Evolutionary conservation across 2,888 invertebrate species (phyloP), one percentile per base, ranked within the genome.

Genomic region (Hypsopygia costalis): DNA sequence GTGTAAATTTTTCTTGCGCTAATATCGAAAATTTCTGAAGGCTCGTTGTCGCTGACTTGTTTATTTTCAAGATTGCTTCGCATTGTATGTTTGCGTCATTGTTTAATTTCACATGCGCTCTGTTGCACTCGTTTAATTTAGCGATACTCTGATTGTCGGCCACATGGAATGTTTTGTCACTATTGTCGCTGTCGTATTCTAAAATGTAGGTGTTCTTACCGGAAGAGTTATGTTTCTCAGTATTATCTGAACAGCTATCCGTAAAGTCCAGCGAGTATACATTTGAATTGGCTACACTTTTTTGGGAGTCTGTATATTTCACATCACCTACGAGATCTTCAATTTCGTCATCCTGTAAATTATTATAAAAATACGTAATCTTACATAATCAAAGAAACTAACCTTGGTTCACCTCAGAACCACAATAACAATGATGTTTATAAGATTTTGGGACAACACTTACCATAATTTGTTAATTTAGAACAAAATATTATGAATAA

Each of bases 1-100:
- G 91, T 6, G 91, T 91, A 45, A 69, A 83, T 11, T 66, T 80
- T 58, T 88, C 88, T 54, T 80, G 75, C 8, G 74, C 62, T 7
- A 71, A 34, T 32, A 70, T 51, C 3, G 69, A 58, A 44, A 60
- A 64, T 38, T 57, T 60, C 3, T 62, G 64, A 3, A 58, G 16
- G 30, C 58, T 67, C 6, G 63, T 52, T 7, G 62, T 54, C 20
- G 53, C 57, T 21, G 54, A 48, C 47, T 36, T 57, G 41, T 40
- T 57, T 25, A 47, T 42, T 52, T 52, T 55, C 22, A 45, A 51
- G 0, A 20, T 8, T 8, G 34, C 36, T 29, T 51, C 52, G 43
- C 48, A 51, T 46, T 62, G 60, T 11, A 46, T 41, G 4, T 55
- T 48, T 43, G 36, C 55, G 37, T 56, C 59, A 12, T 51, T 2